These are phyloP conservation scores for Momotus momota DNA, from an alignment of 2,797 vertebrate species.

Conservation along the genomic window DNA sequence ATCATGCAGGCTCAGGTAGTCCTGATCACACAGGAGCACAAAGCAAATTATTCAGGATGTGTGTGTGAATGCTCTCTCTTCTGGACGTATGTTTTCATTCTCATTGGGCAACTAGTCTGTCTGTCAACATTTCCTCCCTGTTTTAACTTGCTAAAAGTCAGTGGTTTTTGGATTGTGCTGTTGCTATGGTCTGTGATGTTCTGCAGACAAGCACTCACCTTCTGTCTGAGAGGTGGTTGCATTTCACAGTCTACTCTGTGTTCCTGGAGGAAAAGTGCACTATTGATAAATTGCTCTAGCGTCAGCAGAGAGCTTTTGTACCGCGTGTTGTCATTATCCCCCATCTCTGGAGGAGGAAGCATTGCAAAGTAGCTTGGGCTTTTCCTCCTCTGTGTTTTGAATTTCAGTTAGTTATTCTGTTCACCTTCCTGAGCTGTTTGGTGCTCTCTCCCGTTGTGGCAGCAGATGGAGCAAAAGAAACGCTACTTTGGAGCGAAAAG, in stretches of 20 bases:
- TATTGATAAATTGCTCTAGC: not conserved
- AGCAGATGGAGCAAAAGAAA: not conserved
- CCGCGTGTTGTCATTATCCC: rapidly evolving
- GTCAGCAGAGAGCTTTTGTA: constrained; percentile 16
- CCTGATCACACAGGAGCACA: rapidly evolving
- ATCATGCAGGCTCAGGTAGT: not conserved
- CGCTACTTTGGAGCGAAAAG: not conserved
- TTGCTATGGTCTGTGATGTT: not conserved
- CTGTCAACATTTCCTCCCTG: not conserved
- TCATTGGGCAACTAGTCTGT: not conserved
- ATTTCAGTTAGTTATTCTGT: not conserved
- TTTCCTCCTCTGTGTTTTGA: not conserved
- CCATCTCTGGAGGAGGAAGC: not conserved
- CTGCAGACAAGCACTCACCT: not conserved
- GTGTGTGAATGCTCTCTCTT: not conserved
- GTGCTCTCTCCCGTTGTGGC: not conserved
- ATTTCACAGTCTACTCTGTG: not conserved
- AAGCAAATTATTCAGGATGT: rapidly evolving
- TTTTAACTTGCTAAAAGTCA: not conserved
- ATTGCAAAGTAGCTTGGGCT: not conserved
- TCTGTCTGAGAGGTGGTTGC: not conserved
- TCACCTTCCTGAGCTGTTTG: not conserved
- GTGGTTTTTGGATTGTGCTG: not conserved
- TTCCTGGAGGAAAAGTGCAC: not conserved
- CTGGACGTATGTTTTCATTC: not conserved